Evolutionary conservation across 2,797 vertebrate genomes (phyloP).

Genomic region (Pitangus sulphuratus): DNA sequence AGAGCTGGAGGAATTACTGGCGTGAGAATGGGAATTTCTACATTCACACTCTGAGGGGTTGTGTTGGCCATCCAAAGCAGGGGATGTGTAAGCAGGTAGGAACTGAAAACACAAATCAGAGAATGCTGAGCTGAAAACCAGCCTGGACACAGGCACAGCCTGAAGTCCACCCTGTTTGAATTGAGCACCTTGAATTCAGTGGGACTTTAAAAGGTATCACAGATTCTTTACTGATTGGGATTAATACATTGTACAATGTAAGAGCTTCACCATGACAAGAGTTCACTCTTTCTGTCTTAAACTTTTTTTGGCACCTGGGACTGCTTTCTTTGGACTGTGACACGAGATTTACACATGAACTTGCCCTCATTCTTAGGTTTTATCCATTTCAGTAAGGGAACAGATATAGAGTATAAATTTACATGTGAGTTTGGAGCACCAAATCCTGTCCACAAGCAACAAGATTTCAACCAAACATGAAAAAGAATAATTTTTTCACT

Average conservation of each 20-base stretch:
- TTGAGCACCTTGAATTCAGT: not conserved
- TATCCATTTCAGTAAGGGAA: not conserved
- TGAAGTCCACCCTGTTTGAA: not conserved
- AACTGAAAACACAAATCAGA: not conserved
- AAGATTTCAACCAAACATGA: not conserved
- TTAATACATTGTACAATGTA: not conserved
- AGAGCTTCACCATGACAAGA: not conserved
- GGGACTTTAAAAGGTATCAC: not conserved
- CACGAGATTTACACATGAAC: not conserved
- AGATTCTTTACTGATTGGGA: not conserved
- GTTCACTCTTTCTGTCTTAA: not conserved
- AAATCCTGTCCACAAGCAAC: not conserved
- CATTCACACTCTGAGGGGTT: not conserved
- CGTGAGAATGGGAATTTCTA: not conserved
- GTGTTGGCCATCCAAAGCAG: not conserved
- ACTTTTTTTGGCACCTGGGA: not conserved
- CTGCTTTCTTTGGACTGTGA: not conserved
- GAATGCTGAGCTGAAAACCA: not conserved
- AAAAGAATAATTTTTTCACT: not conserved
- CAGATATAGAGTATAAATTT: not conserved
- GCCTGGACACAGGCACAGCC: not conserved
- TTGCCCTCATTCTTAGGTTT: not conserved
- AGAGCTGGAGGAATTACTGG: not conserved
- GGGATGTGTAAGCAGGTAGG: accelerated
- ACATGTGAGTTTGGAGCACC: not conserved